Evolutionary conservation across 2,888 invertebrate genomes (phyloP).

Genomic region (Troides helena): DNA sequence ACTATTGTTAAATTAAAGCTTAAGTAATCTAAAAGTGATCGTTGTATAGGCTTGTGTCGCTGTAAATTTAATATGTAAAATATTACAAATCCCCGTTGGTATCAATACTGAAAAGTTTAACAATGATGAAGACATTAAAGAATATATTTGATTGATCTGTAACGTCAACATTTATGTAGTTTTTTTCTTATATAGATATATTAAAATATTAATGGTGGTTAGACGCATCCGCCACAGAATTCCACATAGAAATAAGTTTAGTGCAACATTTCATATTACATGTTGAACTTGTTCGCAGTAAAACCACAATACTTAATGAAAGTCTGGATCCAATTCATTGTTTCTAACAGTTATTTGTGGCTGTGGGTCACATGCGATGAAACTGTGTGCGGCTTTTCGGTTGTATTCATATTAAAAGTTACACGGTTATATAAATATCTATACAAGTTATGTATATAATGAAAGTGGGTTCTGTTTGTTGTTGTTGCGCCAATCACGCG

Average conservation of each 20-base stretch:
- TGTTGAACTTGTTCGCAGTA: constrained; percentile 18
- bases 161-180: background rate
- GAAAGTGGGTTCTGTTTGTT: too few relatives aligned
- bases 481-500: too few relatives aligned
- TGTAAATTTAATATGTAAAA: too few relatives aligned
- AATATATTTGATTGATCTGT: background rate
- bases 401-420: too few relatives aligned
- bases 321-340: constrained; percentile 14
- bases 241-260: background rate
- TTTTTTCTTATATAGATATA: too few relatives aligned
- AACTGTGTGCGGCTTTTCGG: background rate
- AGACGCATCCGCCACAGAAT: background rate
- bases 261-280: constrained; percentile 1
- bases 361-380: background rate
- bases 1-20: background rate
- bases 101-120: too few relatives aligned
- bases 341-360: background rate
- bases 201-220: background rate
- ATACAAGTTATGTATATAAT: too few relatives aligned
- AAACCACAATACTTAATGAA: constrained; percentile 7
- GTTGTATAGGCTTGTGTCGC: too few relatives aligned
- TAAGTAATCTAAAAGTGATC: background rate
- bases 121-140: background rate
- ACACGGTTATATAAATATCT: too few relatives aligned
- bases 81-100: too few relatives aligned